Percentiles rank a stretch among this genome's conserved stretches.
phyloP scores from a whole-genome alignment of 53 echinoderm and acorn worm genomes.

The Echinometra lucunter region DNA sequence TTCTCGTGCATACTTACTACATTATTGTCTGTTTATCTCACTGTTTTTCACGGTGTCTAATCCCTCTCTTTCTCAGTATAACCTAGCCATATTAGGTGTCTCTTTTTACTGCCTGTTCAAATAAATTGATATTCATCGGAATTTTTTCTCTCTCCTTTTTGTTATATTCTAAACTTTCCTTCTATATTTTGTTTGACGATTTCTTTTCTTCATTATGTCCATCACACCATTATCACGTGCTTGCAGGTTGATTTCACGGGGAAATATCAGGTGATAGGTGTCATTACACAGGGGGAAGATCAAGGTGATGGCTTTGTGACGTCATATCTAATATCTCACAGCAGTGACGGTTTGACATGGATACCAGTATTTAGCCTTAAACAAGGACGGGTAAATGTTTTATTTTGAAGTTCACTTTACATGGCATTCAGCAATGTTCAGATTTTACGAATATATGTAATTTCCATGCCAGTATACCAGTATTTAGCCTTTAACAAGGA shows the following conservation, averaged over 20 bases:
- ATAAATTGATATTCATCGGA: no score
- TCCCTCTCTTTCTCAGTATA: no score
- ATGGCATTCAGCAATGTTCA: not conserved
- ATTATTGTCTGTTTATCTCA: no score
- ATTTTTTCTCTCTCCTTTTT: no score
- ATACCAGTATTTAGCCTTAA: constrained; percentile 33
- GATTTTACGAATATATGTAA: not conserved
- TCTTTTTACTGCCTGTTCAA: no score
- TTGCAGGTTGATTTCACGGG: constrained; percentile 38
- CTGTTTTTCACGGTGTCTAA: no score
- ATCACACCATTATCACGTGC: not conserved
- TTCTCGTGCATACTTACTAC: no score
- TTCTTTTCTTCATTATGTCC: not conserved
- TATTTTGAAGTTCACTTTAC: no score
- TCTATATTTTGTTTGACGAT: no score
- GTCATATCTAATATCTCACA: constrained; percentile 37
- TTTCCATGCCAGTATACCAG: not conserved
- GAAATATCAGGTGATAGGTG: constrained; percentile 46
- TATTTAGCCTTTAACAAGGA: constrained; percentile 44
- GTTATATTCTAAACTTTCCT: no score
- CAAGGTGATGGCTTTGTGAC: not conserved
- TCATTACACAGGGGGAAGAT: constrained; percentile 55
- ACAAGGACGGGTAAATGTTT: constrained; percentile 36
- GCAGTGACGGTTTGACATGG: constrained; percentile 44
- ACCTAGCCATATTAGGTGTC: no score